Base-by-base conservation (phyloP, 1,140 invertebrate genomes). In the Drosophila kanapiae region DNA sequence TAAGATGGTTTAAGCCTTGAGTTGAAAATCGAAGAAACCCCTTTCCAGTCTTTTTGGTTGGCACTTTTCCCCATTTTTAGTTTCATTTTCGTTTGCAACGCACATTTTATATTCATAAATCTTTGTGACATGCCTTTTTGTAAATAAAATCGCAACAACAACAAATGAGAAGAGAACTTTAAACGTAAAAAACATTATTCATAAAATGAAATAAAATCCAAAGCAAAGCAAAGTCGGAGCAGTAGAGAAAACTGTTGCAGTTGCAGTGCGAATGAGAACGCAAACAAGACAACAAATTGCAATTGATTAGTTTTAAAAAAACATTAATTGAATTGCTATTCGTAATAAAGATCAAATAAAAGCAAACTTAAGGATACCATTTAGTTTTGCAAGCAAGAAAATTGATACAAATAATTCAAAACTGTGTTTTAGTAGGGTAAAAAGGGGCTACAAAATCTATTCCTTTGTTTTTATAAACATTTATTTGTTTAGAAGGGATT, bases 271-370 rank as follows among this genome's bases (percentile, higher is more conserved):
- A n/a, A 54, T 47, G 51, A 31, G 16, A 37, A 63, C 43, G 14
- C 54, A 68, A 57, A 43, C 27, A 48, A 58, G 61, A 48, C 29
- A 69, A 69, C 33, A 65, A 61, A 79, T 71, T 68, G 83, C 82
- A 82, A 86, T 86, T 86, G 78, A 79, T 85, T 84, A 87, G 78
- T 90, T 83, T 81, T 81, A 81, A 84, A 78, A 78, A 78, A 78
- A 79, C 58, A 82, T 74, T 75, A 61, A 82, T 86, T 81, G 70
- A 88, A 88, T 72, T 88, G 82, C 65, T 74, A 80, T 70, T 70
- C 61, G 67, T 65, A 71, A 82, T 75, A 63, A 65, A 81, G 62
- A 80, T 75, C 51, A 75, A 82, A 75, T 79, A 79, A 86, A 86
- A 63, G 58, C 58, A 86, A 81, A 83, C 63, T 62, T 78, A 84